These are phyloP conservation scores for Xylota sylvarum DNA, from an alignment of 2,888 invertebrate species.

Conservation along the genomic window DNA sequence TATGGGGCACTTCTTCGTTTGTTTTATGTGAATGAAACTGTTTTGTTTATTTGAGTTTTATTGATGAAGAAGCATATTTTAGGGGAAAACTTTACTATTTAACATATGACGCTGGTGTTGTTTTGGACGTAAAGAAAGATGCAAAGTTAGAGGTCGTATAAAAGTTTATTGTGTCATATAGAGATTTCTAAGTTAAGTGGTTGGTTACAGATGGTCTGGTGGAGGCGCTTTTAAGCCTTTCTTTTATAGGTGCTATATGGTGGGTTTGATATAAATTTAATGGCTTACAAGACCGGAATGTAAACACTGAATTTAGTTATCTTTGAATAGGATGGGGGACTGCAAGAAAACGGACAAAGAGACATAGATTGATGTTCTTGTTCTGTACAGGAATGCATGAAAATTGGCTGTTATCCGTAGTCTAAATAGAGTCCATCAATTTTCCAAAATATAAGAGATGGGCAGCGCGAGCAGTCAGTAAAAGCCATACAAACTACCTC, in stretches of 20 bases:
- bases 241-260: conserved; percentile 33
- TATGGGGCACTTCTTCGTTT: conserved; percentile 64
- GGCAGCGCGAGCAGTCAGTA: too few relatives aligned
- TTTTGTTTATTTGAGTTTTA: conserved; percentile 75
- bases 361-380: too few relatives aligned
- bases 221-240: conserved; percentile 39
- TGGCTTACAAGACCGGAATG: conserved; percentile 7
- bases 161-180: conserved; percentile 65
- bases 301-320: conserved; percentile 18
- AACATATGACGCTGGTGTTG: conserved; percentile 49
- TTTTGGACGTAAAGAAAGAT: conserved; percentile 20
- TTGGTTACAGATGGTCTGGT: conserved; percentile 18
- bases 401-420: too few relatives aligned
- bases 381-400: too few relatives aligned
- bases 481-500: too few relatives aligned
- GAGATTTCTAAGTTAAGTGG: conserved; percentile 54
- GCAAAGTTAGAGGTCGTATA: conserved; percentile 66
- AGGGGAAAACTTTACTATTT: conserved; percentile 32
- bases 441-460: too few relatives aligned
- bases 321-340: not conserved
- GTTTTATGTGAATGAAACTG: conserved; percentile 70
- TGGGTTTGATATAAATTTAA: not conserved
- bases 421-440: too few relatives aligned
- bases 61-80: conserved; percentile 67
- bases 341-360: too few relatives aligned